Conservation (phyloP, 1,140 invertebrate species). For the Drosophila sulfurigaster region DNA sequence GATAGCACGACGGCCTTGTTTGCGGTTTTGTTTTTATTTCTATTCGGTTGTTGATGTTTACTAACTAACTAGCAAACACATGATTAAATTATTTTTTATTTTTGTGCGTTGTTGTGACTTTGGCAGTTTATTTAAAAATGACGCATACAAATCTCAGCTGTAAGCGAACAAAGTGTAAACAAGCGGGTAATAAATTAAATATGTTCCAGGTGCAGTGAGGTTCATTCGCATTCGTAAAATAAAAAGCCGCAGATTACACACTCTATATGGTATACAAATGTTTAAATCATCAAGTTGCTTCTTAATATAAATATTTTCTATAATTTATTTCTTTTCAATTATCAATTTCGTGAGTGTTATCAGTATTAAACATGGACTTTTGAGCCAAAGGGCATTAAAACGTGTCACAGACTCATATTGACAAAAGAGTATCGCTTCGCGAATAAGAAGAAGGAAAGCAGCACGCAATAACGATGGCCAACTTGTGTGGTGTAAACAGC, state of each 20-base stretch:
- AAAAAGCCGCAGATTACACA: not conserved
- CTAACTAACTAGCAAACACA: slow-evolving; percentile 11
- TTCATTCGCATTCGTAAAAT: slow-evolving; percentile 34
- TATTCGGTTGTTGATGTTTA: slow-evolving; percentile 50
- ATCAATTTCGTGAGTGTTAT: not conserved
- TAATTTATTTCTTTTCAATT: not conserved
- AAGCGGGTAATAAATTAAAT: slow-evolving; percentile 24
- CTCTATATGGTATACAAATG: not conserved
- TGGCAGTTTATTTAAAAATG: not conserved
- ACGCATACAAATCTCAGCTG: slow-evolving; percentile 20
- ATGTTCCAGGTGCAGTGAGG: slow-evolving; percentile 33
- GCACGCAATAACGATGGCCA: slow-evolving; percentile 17
- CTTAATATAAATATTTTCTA: too few relatives aligned
- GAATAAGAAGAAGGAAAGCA: not conserved
- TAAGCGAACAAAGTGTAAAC: slow-evolving; percentile 3
- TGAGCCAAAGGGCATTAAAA: not conserved
- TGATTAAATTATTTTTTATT: slow-evolving; percentile 17
- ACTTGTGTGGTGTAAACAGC: slow-evolving; percentile 24
- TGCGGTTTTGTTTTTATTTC: slow-evolving; percentile 45
- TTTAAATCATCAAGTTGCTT: not conserved
- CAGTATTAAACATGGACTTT: not conserved
- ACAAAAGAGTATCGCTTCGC: not conserved
- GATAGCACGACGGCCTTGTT: slow-evolving; percentile 63
- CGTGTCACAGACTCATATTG: not conserved
- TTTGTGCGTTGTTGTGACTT: slow-evolving; percentile 11